Evolutionary conservation across 2,797 vertebrate genomes (phyloP), one percentile per base, ranked within the genome.

Genomic region (Morus bassanus): DNA sequence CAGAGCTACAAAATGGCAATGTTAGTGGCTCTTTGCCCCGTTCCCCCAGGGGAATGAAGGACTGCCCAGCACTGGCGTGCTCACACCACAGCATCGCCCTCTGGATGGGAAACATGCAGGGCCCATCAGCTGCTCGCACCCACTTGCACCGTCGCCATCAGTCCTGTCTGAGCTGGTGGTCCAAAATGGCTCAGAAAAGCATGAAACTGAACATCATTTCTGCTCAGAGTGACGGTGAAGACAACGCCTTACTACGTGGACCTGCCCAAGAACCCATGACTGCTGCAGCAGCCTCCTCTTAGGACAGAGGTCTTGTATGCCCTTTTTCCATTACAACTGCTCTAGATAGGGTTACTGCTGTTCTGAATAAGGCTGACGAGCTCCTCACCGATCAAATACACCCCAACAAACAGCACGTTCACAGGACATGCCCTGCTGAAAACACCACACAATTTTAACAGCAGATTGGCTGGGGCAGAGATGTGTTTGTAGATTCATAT

Each of bases 61-160:
- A 25, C 28, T 61, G 56, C n/a, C 35, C 27, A 53, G 65, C 31
- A 35, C 8, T 0, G 14, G 14, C 0, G 0, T 33, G 50, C n/a
- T 93, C 2, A 5, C 19, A 9, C 18, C 15, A 9, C 0, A 0
- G 41, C 50, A 59, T 4, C 4, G 3, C n/a, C 22, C 17, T 77
- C 54, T 3, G 3, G 11, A 24, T 8, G 30, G 45, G 23, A 56
- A 74, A 74, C 0, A 2, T 3, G 54, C 27, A 3, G 0, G 24
- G 13, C 31, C 27, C 1, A 2, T 10, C 41, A 59, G 50, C 22
- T 1, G 12, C 35, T 67, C 0, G 0, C n/a, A 45, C 10, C 21
- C 0, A 0, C 54, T 11, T 33, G 22, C 39, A 46, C 15, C 19
- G 28, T 37, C 2, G 11, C 24, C 65, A 10, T 17, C 2, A 2